Conservation (phyloP, 30 jellyfish, hydroid and myxozoan species). For the Hydractinia echinata region DNA sequence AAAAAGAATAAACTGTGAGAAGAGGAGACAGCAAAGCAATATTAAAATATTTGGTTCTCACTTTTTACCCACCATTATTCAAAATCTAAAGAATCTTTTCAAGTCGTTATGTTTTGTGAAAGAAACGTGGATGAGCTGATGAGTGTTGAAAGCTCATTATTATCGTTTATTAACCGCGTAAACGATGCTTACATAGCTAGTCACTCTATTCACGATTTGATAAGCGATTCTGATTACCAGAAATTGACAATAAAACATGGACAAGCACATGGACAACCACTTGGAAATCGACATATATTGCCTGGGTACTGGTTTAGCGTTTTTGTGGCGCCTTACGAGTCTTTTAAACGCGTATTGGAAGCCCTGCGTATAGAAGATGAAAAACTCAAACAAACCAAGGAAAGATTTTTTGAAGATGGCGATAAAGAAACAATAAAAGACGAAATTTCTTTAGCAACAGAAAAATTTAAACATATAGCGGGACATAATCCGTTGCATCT, state of each 20-base stretch:
- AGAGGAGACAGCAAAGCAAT: no score
- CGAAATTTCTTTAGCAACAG: conserved; percentile 4
- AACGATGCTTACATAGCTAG: conserved; percentile 84
- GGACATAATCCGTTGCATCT: conserved; percentile 38
- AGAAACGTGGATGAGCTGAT: neutral
- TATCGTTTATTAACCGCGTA: conserved; percentile 59
- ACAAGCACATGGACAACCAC: conserved; percentile 81
- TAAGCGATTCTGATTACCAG: conserved; percentile 72
- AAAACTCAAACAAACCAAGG: neutral
- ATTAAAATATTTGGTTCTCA: no score
- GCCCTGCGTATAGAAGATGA: conserved; percentile 48
- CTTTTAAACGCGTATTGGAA: conserved; percentile 61
- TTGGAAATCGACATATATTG: conserved; percentile 67
- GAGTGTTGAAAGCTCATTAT: conserved; percentile 49
- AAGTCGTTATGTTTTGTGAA: no score
- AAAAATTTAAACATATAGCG: conserved; percentile 4
- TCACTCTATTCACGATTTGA: conserved; percentile 57
- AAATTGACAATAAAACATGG: conserved; percentile 64
- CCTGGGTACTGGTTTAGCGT: conserved; percentile 96
- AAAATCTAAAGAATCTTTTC: no score
- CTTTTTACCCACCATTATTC: no score
- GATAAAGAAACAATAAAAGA: neutral
- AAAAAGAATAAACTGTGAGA: no score
- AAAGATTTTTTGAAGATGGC: neutral
- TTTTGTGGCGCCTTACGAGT: conserved; percentile 80